Conservation (phyloP, 2,888 invertebrate genomes). For the Drosophila kuntzei region DNA sequence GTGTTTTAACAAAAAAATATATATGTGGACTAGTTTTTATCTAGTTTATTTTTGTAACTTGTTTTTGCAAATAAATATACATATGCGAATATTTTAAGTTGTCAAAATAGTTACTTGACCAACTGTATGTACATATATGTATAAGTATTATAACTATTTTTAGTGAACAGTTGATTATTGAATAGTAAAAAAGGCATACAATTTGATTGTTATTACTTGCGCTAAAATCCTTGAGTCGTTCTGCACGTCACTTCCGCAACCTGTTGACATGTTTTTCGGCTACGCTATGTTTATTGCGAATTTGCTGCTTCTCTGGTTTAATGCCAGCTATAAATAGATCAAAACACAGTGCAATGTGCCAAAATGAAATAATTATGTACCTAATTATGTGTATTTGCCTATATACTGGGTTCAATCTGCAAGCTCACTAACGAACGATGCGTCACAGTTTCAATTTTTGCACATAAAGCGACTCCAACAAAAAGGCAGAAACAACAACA, state of each 20-base stretch:
- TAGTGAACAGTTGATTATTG: background rate
- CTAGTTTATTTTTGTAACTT: too few species aligned
- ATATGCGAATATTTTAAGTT: too few species aligned
- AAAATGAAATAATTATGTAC: constrained; percentile 42
- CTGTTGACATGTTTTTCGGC: constrained; percentile 69
- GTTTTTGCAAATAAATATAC: too few species aligned
- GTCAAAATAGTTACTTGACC: background rate
- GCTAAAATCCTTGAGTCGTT: constrained; percentile 37
- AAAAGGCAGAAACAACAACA: constrained; percentile 30
- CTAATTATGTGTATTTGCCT: background rate
- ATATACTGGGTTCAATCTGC: constrained; percentile 24
- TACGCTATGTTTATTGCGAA: constrained; percentile 32
- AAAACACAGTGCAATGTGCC: constrained; percentile 73
- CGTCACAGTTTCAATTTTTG: constrained; percentile 51
- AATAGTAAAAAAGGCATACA: background rate
- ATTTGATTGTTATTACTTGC: constrained; percentile 36
- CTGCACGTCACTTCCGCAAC: constrained; percentile 65
- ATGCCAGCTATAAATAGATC: constrained; percentile 63
- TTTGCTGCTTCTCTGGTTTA: constrained; percentile 28
- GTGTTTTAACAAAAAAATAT: background rate
- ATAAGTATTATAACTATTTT: constrained; percentile 1
- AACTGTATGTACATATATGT: background rate
- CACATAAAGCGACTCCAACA: constrained; percentile 28
- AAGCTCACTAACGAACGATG: constrained; percentile 44
- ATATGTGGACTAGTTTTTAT: too few species aligned